phyloP scores from a whole-genome alignment of 2,113 vertebrate species.

The Mixornis gularis region DNA sequence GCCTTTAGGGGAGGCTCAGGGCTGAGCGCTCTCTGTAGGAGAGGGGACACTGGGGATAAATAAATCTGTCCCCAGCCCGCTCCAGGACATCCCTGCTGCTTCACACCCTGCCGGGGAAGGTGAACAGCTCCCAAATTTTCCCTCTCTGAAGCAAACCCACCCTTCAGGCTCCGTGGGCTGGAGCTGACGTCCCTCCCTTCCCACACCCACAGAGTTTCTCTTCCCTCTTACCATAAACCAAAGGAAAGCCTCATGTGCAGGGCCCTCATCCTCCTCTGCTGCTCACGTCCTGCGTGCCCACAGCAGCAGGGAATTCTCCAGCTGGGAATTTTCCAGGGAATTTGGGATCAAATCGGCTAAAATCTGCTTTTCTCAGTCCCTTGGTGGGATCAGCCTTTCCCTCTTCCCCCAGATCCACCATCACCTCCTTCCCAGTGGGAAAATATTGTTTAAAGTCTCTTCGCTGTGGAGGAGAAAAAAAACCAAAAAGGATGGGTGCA shows the following conservation, averaged over 20 bases:
- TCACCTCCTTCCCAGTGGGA: background rate
- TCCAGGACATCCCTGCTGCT: fast-evolving
- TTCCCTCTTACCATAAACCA: slow-evolving; percentile 46
- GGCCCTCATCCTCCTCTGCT: background rate
- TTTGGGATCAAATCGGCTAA: fast-evolving
- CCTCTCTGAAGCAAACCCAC: fast-evolving
- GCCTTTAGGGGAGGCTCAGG: background rate
- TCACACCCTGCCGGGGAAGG: background rate
- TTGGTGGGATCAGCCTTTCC: background rate
- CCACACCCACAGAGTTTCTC: background rate
- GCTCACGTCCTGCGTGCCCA: background rate
- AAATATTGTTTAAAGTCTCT: background rate
- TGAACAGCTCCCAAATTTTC: background rate
- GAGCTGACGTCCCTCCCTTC: background rate
- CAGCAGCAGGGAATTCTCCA: background rate
- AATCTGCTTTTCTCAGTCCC: background rate
- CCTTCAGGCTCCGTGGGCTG: background rate
- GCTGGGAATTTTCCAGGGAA: background rate
- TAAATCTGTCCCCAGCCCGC: background rate
- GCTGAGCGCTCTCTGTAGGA: fast-evolving
- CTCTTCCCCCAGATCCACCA: background rate
- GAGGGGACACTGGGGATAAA: background rate
- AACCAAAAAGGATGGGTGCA: fast-evolving
- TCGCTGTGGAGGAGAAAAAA: fast-evolving
- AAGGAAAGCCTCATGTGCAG: background rate